Percentiles rank a stretch among this genome's conserved stretches.
phyloP scores from a whole-genome alignment of 2,113 vertebrate genomes.

The Ophthalmolycus amberensis region DNA sequence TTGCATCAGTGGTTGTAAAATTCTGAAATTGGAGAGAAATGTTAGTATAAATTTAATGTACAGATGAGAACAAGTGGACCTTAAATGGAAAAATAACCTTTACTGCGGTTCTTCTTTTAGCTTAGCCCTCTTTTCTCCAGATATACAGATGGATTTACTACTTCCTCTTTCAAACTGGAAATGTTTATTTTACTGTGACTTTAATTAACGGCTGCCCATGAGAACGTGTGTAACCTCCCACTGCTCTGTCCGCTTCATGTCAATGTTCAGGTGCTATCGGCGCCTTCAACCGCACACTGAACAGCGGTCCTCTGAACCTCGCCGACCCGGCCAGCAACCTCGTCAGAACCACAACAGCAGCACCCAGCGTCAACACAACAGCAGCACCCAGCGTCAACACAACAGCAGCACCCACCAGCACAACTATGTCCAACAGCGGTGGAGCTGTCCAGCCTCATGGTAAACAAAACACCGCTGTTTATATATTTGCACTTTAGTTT shows the following conservation, averaged over 20 bases:
- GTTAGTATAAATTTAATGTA: not conserved
- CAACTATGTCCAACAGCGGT: not conserved
- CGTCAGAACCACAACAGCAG: no score
- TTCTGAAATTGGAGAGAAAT: no score
- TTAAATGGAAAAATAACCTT: not conserved
- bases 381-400: no score
- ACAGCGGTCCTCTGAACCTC: not conserved
- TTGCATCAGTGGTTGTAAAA: no score
- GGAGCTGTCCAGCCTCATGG: slow-evolving; percentile 1
- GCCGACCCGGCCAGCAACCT: accelerated
- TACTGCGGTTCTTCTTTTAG: no score
- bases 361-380: not conserved
- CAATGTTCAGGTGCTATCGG: accelerated
- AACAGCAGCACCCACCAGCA: not conserved
- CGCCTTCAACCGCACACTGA: accelerated
- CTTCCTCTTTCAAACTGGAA: not conserved
- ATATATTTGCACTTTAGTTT: not conserved
- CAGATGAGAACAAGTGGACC: not conserved
- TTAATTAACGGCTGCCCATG: not conserved
- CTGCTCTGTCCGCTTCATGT: not conserved
- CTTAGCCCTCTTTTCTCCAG: not conserved
- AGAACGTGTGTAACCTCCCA: not conserved
- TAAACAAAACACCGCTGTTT: slow-evolving; percentile 4
- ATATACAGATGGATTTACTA: not conserved
- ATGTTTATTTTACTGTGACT: not conserved